A percentile compares a stretch with the other conserved stretches of the same genome.
Evolutionary conservation across 2,888 invertebrate species (phyloP).

Genomic region (Athalia circularis): DNA sequence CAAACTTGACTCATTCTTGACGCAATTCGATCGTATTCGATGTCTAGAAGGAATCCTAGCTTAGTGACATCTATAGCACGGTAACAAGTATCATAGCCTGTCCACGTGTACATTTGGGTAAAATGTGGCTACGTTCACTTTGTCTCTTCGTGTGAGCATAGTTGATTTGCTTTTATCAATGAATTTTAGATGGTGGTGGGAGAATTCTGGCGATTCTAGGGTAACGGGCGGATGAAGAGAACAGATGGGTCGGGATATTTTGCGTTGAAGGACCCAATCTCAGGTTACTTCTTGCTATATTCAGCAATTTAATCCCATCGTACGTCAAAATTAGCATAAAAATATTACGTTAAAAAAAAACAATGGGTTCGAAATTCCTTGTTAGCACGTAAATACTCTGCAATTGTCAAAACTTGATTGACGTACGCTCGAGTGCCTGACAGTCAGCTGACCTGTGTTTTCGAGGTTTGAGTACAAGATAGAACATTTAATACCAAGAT

Average conservation of each 20-base stretch:
- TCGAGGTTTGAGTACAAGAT: constrained; percentile 19
- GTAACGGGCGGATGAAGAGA: constrained; percentile 3
- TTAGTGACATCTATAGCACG: constrained; percentile 9
- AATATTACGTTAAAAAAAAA: background rate
- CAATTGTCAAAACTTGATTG: background rate
- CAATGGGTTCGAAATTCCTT: background rate
- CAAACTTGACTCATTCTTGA: too few relatives aligned
- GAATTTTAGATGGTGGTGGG: background rate
- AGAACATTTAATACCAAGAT: constrained; percentile 60
- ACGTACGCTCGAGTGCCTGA: constrained; percentile 20
- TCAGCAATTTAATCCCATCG: background rate
- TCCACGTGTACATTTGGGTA: background rate
- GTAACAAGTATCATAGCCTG: background rate
- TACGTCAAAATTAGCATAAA: background rate
- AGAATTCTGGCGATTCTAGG: background rate
- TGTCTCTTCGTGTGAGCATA: background rate
- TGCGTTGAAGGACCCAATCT: constrained; percentile 18
- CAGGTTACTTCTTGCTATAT: constrained; percentile 24
- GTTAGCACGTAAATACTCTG: constrained; percentile 2
- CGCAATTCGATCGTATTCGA: background rate
- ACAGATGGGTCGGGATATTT: constrained; percentile 1
- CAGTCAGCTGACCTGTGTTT: constrained; percentile 43
- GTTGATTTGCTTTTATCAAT: constrained; percentile 8
- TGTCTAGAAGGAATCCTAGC: background rate
- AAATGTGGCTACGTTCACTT: constrained; percentile 8